Conservation (phyloP, 2,888 invertebrate genomes). For the Keiferia lycopersicella region DNA sequence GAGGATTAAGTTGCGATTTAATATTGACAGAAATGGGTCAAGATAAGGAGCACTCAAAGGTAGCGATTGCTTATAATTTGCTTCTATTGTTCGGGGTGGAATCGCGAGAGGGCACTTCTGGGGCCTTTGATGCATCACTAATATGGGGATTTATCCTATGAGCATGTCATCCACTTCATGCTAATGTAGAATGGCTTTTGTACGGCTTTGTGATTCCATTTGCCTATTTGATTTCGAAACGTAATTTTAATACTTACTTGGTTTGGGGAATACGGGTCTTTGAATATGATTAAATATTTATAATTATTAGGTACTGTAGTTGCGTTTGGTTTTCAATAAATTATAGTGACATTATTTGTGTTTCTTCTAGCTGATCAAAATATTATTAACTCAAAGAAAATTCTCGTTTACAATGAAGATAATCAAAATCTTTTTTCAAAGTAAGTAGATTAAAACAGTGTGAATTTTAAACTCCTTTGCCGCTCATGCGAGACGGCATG, state of each 20-base stretch:
- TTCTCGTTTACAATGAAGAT: too few relatives aligned
- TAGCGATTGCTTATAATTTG: constrained; percentile 71
- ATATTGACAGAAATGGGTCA: constrained; percentile 69
- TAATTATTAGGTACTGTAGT: neutral
- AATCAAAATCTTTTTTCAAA: too few relatives aligned
- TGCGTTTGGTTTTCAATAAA: neutral
- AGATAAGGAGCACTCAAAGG: constrained; percentile 60
- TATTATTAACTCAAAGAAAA: too few relatives aligned
- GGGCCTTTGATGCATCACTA: constrained; percentile 76
- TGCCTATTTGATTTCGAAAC: constrained; percentile 35
- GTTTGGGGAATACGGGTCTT: neutral
- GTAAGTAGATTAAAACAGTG: too few relatives aligned
- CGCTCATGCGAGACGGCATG: too few relatives aligned
- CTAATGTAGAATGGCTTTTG: constrained; percentile 64
- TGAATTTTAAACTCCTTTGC: too few relatives aligned
- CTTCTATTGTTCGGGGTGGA: constrained; percentile 67
- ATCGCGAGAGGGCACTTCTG: constrained; percentile 62
- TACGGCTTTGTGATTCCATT: constrained; percentile 62
- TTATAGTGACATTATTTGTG: too few relatives aligned
- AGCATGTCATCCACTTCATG: constrained; percentile 74
- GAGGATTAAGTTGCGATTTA: constrained; percentile 41
- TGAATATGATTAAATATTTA: neutral
- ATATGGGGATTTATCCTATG: constrained; percentile 72
- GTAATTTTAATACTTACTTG: constrained; percentile 20
- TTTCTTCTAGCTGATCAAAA: too few relatives aligned